A percentile compares a stretch with the other conserved stretches of the same genome.
Evolutionary conservation across 2,888 invertebrate species (phyloP).

Genomic region (Panzeria rudis): DNA sequence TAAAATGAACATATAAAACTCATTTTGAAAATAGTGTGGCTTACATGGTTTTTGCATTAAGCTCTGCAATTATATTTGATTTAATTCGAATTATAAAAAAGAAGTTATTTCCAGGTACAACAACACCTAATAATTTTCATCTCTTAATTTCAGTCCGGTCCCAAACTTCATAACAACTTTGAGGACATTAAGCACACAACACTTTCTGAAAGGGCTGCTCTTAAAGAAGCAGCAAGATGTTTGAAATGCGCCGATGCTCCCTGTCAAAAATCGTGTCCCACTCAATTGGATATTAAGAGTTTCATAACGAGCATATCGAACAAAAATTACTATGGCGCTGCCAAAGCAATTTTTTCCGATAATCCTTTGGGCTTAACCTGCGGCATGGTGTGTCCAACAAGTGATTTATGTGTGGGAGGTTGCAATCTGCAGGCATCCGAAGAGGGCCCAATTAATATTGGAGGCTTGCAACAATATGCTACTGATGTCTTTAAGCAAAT

Average conservation of each 20-base stretch:
- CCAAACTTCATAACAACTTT: conserved; percentile 93
- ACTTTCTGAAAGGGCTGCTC: conserved; percentile 96
- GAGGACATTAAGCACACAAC: conserved; percentile 99
- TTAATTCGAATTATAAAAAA: no score
- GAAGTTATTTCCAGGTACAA: no score
- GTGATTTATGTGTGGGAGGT: conserved; percentile 98
- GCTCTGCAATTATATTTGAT: no score
- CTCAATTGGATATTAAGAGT: conserved; percentile 97
- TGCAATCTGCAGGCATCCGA: conserved; percentile 98
- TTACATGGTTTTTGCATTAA: no score
- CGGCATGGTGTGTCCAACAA: conserved; percentile 99
- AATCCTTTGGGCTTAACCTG: conserved; percentile 98
- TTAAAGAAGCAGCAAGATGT: conserved; percentile 94
- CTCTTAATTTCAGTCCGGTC: conserved; percentile 83
- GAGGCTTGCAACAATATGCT: conserved; percentile 98
- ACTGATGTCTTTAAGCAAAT: conserved; percentile 98
- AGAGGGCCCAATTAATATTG: conserved; percentile 99
- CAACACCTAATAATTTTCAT: neutral
- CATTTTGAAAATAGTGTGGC: no score
- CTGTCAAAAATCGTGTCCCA: conserved; percentile 99
- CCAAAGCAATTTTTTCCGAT: conserved; percentile 97
- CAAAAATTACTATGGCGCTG: conserved; percentile 99
- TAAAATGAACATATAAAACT: no score
- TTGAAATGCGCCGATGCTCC: conserved; percentile 98
- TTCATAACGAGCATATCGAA: conserved; percentile 98